Conservation (phyloP, 92 coral and sea anemone genomes). For the Pocillopora grandis region DNA sequence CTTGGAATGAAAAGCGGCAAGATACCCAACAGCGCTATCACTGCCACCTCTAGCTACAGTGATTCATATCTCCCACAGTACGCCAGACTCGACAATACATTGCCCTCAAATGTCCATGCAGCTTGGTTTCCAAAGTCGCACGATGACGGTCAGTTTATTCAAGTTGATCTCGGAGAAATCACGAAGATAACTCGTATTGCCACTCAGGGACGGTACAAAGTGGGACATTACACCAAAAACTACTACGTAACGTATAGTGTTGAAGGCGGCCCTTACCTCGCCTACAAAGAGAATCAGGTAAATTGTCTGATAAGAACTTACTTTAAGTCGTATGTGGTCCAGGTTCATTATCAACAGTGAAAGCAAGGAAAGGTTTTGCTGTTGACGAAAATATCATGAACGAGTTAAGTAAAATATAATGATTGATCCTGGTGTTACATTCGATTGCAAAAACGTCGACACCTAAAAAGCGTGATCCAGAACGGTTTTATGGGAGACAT, state of each 20-base stretch:
- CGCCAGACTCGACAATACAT: slow-evolving; percentile 56
- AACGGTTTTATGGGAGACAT: no score
- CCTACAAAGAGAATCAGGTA: slow-evolving; percentile 14
- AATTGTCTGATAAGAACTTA: slow-evolving; percentile 8
- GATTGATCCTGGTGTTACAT: no score
- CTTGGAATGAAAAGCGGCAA: slow-evolving; percentile 28
- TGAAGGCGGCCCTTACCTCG: slow-evolving; percentile 12
- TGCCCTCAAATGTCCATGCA: slow-evolving; percentile 16
- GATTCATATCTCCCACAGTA: slow-evolving; percentile 54
- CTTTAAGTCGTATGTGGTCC: neutral
- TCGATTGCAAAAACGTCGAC: no score
- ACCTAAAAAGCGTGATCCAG: no score
- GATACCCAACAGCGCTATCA: slow-evolving; percentile 47
- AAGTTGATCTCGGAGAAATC: slow-evolving; percentile 63
- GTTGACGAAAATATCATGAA: no score
- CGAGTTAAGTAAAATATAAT: no score
- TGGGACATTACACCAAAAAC: slow-evolving; percentile 72
- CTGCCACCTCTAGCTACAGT: slow-evolving; percentile 66
- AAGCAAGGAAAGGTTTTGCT: no score
- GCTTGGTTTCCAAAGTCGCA: no score
- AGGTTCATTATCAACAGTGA: no score
- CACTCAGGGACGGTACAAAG: slow-evolving; percentile 82
- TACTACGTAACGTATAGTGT: slow-evolving; percentile 61
- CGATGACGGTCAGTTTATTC: slow-evolving; percentile 61
- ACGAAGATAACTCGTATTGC: slow-evolving; percentile 71